These are phyloP conservation scores for Phorcus lineatus DNA, from an alignment of 2,888 invertebrate species.

Conservation along the genomic window DNA sequence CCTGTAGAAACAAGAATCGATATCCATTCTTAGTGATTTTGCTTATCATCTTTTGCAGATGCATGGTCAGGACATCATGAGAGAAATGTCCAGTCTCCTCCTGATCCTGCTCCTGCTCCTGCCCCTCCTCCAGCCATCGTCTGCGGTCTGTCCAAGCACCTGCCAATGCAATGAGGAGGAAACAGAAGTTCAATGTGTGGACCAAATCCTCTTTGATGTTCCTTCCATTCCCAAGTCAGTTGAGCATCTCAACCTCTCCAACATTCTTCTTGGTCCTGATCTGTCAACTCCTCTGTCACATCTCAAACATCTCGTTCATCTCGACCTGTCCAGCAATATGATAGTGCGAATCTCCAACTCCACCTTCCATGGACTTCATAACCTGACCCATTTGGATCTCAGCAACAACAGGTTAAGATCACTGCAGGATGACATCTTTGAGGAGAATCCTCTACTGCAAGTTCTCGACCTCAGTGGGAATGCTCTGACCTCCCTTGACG, in stretches of 20 bases:
- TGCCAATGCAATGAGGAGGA: constrained; percentile 36
- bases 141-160: constrained; percentile 31
- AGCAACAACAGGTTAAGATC: constrained; percentile 45
- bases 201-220: constrained; percentile 14
- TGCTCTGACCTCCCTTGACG: constrained; percentile 44
- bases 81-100: too few relatives aligned
- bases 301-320: constrained; percentile 28
- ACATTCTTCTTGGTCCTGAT: constrained; percentile 42
- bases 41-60: background rate
- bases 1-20: too few relatives aligned
- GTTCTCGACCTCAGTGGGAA: constrained; percentile 58
- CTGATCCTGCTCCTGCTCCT: background rate
- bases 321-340: constrained; percentile 49
- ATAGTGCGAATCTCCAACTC: constrained; percentile 37
- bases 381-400: constrained; percentile 40
- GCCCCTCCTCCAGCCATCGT: background rate
- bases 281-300: constrained; percentile 35
- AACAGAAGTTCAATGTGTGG: constrained; percentile 37
- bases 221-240: constrained; percentile 28
- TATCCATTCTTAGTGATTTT: too few relatives aligned
- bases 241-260: constrained; percentile 36
- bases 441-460: constrained; percentile 43
- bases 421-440: constrained; percentile 50
- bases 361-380: constrained; percentile 40
- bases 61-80: background rate